phyloP scores from a whole-genome alignment of 2,113 vertebrate genomes.

The Etheostoma spectabile region DNA sequence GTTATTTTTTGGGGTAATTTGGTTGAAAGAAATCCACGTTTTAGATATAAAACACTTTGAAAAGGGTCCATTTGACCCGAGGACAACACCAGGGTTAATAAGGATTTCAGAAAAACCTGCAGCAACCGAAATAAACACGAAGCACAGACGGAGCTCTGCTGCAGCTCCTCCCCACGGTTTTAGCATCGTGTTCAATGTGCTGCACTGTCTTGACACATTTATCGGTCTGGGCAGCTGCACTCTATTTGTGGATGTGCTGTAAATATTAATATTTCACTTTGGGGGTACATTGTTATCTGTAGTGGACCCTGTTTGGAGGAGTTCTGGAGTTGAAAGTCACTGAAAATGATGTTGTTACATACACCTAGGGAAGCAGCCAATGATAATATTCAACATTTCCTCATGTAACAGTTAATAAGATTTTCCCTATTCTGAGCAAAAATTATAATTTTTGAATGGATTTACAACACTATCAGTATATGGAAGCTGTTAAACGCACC shows the following conservation, averaged over 20 bases:
- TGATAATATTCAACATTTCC: too few relatives aligned
- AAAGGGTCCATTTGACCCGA: too few relatives aligned
- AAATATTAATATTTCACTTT: conserved; percentile 1
- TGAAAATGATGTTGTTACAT: background rate
- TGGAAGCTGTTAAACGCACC: too few relatives aligned
- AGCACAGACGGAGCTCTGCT: background rate
- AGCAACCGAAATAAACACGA: background rate
- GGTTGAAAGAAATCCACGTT: too few relatives aligned
- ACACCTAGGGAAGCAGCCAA: background rate
- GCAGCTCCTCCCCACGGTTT: background rate
- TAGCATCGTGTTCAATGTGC: conserved; percentile 15
- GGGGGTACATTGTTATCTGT: background rate
- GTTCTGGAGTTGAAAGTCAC: background rate
- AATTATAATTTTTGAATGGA: too few relatives aligned
- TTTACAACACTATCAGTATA: too few relatives aligned
- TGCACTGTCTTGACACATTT: background rate
- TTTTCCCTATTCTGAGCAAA: too few relatives aligned
- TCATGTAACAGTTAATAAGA: too few relatives aligned
- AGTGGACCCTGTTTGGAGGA: background rate
- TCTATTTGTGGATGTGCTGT: conserved; percentile 9
- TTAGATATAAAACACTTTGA: too few relatives aligned
- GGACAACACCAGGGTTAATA: too few relatives aligned
- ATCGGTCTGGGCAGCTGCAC: background rate
- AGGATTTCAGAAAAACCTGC: background rate
- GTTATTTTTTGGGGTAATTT: too few relatives aligned